Evolutionary conservation across 2,113 vertebrate genomes (phyloP).

Genomic region (Pristiophorus japonicus): DNA sequence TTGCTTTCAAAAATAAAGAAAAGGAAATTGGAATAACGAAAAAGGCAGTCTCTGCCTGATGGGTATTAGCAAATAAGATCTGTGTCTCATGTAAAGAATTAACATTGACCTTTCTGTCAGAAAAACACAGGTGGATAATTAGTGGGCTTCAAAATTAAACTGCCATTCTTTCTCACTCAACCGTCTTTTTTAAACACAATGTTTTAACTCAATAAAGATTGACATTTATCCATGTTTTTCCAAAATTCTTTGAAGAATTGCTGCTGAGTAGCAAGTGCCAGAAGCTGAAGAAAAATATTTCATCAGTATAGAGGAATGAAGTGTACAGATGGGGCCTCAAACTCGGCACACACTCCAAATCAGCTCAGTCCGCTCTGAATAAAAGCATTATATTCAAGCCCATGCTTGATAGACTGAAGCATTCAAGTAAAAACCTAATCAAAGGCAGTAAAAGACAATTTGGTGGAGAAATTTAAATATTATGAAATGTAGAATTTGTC

Average conservation of each 20-base stretch:
- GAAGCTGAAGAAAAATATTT: neutral
- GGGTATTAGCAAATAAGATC: neutral
- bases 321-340: neutral
- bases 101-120: neutral
- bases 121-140: neutral
- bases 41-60: neutral
- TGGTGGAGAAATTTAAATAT: too few relatives aligned
- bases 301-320: neutral
- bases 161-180: neutral
- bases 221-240: neutral
- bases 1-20: neutral
- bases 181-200: neutral
- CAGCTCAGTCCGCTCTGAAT: neutral
- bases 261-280: neutral
- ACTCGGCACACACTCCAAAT: neutral
- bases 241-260: neutral
- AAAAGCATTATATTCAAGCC: neutral
- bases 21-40: neutral
- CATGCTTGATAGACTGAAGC: too few relatives aligned
- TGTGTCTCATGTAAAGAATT: neutral
- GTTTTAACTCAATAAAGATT: neutral
- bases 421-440: too few relatives aligned
- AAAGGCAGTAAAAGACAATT: too few relatives aligned
- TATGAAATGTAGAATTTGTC: too few relatives aligned
- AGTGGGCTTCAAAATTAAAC: neutral